These are phyloP conservation scores for Agrypnus murinus DNA, from an alignment of 2,888 invertebrate genomes.

Conservation along the genomic window DNA sequence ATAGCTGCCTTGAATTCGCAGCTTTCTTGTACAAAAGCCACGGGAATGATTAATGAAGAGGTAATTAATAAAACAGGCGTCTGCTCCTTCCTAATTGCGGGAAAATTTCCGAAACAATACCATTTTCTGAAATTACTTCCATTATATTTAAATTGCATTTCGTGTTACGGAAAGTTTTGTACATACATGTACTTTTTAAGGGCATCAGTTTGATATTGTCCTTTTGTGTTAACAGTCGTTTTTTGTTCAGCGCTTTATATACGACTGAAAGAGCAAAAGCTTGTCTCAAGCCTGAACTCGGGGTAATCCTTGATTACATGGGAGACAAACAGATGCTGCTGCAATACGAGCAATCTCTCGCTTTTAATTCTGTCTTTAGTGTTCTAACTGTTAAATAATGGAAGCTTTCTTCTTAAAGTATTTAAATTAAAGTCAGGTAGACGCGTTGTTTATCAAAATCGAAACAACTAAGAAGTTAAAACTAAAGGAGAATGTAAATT, in stretches of 20 bases:
- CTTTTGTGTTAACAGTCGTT: conserved; percentile 4
- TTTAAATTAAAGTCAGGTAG: neutral
- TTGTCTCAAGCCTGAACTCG: conserved; percentile 54
- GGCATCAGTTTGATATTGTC: neutral
- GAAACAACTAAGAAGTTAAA: too few species aligned
- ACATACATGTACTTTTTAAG: conserved; percentile 8
- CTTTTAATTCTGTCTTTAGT: conserved; percentile 26
- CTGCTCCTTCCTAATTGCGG: conserved; percentile 37
- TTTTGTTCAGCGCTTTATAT: conserved; percentile 35
- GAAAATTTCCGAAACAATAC: conserved; percentile 24
- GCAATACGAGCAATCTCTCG: conserved; percentile 11
- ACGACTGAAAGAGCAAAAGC: conserved; percentile 55
- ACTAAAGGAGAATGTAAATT: too few species aligned
- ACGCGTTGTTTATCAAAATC: neutral
- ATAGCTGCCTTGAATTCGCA: conserved; percentile 4
- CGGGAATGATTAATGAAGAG: conserved; percentile 54
- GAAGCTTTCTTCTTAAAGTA: neutral
- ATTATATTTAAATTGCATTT: too few species aligned
- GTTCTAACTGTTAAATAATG: neutral
- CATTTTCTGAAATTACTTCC: neutral
- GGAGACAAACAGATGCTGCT: conserved; percentile 55
- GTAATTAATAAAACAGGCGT: conserved; percentile 54
- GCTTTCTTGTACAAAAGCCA: conserved; percentile 38
- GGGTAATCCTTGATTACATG: conserved; percentile 58
- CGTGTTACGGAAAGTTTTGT: too few species aligned